phyloP scores from a whole-genome alignment of 2,888 invertebrate species.

The Papilio gigon region DNA sequence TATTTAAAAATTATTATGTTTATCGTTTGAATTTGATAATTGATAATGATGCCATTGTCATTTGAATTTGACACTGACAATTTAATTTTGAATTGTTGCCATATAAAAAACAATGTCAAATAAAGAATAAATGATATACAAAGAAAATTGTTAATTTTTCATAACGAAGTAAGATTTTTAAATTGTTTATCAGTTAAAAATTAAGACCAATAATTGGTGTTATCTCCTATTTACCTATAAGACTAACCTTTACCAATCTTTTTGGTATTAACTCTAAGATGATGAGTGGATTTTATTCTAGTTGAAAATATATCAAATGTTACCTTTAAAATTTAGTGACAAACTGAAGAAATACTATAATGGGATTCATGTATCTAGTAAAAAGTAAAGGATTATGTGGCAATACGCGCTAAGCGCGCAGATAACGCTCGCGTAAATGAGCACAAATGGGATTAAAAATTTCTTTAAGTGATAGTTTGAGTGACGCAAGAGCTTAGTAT shows the following conservation, averaged over 20 bases:
- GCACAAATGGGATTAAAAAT: neutral
- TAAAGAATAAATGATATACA: neutral
- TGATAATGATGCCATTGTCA: neutral
- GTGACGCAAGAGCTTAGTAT: neutral
- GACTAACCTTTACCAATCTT: no score
- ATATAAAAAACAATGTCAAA: neutral
- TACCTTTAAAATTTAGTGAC: neutral
- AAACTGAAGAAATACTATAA: neutral
- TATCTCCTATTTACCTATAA: no score
- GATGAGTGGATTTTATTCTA: no score
- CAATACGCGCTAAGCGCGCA: neutral
- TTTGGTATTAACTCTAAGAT: no score
- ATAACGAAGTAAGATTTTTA: neutral
- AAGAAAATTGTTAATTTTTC: neutral
- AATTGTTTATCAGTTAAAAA: no score
- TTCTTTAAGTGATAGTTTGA: neutral
- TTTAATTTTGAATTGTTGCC: neutral
- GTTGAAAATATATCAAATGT: no score
- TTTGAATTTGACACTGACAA: neutral
- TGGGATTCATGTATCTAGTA: neutral
- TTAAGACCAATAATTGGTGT: no score
- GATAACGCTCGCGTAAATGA: no score
- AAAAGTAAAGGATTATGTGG: neutral
- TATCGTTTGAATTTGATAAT: constrained; percentile 11
- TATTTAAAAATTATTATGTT: neutral